Conservation (phyloP, 2,797 vertebrate genomes). For the Melanotaenia trifasciata region DNA sequence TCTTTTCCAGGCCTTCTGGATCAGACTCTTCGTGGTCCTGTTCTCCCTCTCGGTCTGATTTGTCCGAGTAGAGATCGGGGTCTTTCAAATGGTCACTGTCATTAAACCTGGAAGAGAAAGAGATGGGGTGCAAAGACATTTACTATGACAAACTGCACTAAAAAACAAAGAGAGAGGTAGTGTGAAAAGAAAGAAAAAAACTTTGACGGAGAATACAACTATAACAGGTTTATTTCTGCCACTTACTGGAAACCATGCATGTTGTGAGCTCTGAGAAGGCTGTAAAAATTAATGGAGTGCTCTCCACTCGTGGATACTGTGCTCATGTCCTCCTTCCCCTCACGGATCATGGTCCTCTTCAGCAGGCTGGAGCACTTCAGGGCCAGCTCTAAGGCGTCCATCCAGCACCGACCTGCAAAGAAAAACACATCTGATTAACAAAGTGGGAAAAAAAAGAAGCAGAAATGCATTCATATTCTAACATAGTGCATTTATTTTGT, state of each 20-base stretch:
- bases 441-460: background rate
- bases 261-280: slow-evolving; percentile 93
- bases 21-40: slow-evolving; percentile 96
- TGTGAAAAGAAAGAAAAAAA: background rate
- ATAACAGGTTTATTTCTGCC: background rate
- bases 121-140: background rate
- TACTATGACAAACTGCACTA: background rate
- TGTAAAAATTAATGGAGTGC: slow-evolving; percentile 93
- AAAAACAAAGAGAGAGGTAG: background rate
- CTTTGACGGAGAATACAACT: background rate
- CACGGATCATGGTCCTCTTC: slow-evolving; percentile 97
- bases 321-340: slow-evolving; percentile 94
- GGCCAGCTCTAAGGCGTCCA: slow-evolving; percentile 98
- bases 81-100: slow-evolving; percentile 97
- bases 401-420: slow-evolving; percentile 93
- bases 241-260: slow-evolving; percentile 93
- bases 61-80: slow-evolving; percentile 96
- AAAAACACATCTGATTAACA: background rate
- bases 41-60: slow-evolving; percentile 96
- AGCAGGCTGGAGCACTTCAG: slow-evolving; percentile 96
- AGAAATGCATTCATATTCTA: background rate
- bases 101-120: slow-evolving; percentile 85
- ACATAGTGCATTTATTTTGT: too few relatives aligned
- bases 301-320: slow-evolving; percentile 80
- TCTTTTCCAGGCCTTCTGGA: slow-evolving; percentile 93